Percentiles rank a stretch among this genome's conserved stretches.
These are phyloP conservation scores for Bergia sp. DNA, from an alignment of 92 coral and sea anemone genomes.

Conservation along the genomic window DNA sequence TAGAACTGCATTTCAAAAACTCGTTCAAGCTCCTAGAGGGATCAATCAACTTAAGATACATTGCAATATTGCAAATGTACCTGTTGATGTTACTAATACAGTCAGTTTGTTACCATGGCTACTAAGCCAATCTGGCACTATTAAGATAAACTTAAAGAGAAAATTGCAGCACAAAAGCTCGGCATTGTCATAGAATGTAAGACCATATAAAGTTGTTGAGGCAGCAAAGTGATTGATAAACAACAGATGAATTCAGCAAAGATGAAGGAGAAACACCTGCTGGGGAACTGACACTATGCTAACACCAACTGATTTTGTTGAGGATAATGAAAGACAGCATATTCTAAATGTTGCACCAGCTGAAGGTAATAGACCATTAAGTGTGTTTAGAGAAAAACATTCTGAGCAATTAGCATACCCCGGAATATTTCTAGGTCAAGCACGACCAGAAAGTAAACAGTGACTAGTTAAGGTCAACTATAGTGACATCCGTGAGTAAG, in stretches of 20 bases:
- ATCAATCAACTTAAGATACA: neutral
- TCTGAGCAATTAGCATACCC: neutral
- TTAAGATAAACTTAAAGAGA: neutral
- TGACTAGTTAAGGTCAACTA: neutral
- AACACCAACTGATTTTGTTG: neutral
- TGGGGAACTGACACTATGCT: neutral
- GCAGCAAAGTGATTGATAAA: neutral
- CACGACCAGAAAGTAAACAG: neutral
- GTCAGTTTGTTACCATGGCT: neutral
- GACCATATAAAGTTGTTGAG: neutral
- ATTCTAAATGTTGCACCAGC: neutral
- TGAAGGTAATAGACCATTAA: neutral
- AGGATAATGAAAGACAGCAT: neutral
- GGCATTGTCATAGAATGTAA: neutral
- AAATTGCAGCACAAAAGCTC: neutral
- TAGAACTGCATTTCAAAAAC: constrained; percentile 6
- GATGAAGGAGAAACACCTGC: neutral
- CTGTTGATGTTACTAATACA: neutral
- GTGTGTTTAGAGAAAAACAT: neutral
- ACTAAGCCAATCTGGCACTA: neutral
- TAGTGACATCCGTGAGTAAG: neutral
- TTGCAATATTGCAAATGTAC: neutral
- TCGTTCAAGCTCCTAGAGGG: neutral
- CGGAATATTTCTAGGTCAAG: neutral
- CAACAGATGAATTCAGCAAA: neutral